Base-by-base conservation (phyloP, 2,888 invertebrate species). In the Polymixis flavicincta region DNA sequence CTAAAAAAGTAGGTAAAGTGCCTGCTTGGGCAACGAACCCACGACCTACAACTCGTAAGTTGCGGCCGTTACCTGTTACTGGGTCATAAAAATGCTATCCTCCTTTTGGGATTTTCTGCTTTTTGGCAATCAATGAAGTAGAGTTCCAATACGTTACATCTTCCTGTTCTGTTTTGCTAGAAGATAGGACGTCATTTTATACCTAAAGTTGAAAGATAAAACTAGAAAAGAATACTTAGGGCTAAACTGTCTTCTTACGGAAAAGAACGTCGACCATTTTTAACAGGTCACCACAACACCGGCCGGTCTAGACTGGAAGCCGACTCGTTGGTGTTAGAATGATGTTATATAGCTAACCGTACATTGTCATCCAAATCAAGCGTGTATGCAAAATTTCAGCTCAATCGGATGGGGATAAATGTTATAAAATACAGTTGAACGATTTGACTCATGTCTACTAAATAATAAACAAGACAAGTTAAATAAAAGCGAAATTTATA, bases 131-230 rank as follows among this genome's bases (percentile, higher is more conserved):
- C 37, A 22, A 37, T 9, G 14, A 59, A 28, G 13, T 14, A 37
- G 4, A 19, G 45, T 13, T 42, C 19, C 9, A 2, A 17, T 19
- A 17, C 45, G 8, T 13, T 8, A 8, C 48, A 22, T 0, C 28
- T 28, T 42, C n/a, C n/a, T 17, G 25, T 22, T 9, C 11, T 13
- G 57, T 22, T n/a, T 28, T 9, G 32, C 55, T 73, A 14, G n/a
- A 45, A 73, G 4, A 48, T 71, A 72, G 11, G 17, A 37, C 19
- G 22, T 55, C 71, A 72, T 17, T 28, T 42, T 25, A 13, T 37
- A 19, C n/a, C 11, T 37, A 65, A 22, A 48, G 9, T 66, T 52
- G 32, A 54, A 32, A 2, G 19, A 4, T 7, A 19, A 52, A 32
- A 7, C 7, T 17, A n/a, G 19, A 37, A 37, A 13, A 17, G 25